Percentiles rank a stretch among this genome's conserved stretches.
phyloP scores from a whole-genome alignment of 1,140 invertebrate genomes.

The Micrasema longulum region DNA sequence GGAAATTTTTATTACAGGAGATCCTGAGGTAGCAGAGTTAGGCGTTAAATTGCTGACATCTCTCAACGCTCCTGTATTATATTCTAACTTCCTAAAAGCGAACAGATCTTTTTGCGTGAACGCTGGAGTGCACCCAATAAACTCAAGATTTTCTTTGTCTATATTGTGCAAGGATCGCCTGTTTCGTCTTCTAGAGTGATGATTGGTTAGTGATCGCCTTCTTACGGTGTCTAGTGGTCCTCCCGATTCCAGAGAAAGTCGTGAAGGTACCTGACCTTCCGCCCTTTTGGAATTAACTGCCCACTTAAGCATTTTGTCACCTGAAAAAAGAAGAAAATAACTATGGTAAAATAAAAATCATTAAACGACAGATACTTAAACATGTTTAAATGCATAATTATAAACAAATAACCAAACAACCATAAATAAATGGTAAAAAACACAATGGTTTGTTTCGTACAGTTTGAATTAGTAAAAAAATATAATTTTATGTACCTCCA shows the following conservation, averaged over 20 bases:
- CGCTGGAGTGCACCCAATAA: constrained; percentile 43
- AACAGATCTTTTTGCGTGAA: constrained; percentile 43
- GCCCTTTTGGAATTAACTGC: constrained; percentile 48
- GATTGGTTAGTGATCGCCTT: constrained; percentile 45
- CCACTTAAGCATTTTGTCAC: constrained; percentile 51
- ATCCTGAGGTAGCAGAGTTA: constrained; percentile 32
- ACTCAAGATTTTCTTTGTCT: constrained; percentile 47
- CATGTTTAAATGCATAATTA: no score
- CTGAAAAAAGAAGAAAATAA: no score
- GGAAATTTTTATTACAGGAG: constrained; percentile 35
- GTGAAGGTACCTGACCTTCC: constrained; percentile 39
- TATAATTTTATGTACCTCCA: no score
- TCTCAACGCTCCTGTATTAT: constrained; percentile 41
- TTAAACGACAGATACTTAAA: no score
- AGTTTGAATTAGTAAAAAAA: no score
- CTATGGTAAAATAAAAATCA: no score
- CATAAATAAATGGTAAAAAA: no score
- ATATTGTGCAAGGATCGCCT: constrained; percentile 43
- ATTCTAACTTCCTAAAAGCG: constrained; percentile 47
- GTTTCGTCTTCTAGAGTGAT: constrained; percentile 24
- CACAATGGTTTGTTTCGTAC: no score
- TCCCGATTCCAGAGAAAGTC: constrained; percentile 44
- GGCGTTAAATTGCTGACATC: constrained; percentile 54
- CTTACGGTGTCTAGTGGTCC: constrained; percentile 27
- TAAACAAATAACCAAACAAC: no score